Conservation (phyloP, 2,888 invertebrate species). For the Mythimna pallens region DNA sequence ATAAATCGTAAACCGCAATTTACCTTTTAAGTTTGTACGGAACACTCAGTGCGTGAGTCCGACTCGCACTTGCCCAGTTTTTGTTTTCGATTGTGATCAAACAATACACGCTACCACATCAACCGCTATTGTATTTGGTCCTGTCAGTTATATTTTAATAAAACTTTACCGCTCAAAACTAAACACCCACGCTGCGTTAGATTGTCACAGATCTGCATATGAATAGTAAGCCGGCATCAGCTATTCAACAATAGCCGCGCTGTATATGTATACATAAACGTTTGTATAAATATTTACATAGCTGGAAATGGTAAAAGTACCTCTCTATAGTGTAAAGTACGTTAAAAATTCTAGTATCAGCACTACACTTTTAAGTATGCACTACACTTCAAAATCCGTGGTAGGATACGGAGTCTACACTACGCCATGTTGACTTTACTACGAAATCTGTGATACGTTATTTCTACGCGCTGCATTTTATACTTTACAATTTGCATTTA, state of each 20-base stretch:
- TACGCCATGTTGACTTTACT: not conserved
- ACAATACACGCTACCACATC: not conserved
- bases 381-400: not conserved
- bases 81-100: too few species aligned
- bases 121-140: not conserved
- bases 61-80: too few species aligned
- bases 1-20: too few species aligned
- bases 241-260: conserved; percentile 27
- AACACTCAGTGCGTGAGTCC: too few species aligned
- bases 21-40: too few species aligned
- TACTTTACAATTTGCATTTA: not conserved
- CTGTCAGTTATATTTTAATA: conserved; percentile 13
- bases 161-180: conserved; percentile 17
- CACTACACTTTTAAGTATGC: not conserved
- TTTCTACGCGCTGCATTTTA: not conserved
- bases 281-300: conserved; percentile 46
- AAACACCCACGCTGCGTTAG: conserved; percentile 23
- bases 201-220: conserved; percentile 49
- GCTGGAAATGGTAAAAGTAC: not conserved
- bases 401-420: not conserved
- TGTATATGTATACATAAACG: conserved; percentile 50
- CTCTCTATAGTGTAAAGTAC: not conserved
- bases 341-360: not conserved
- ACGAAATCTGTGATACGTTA: not conserved
- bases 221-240: conserved; percentile 47